phyloP scores from a whole-genome alignment of 37 sponge, comb jelly and placozoan species.

The Bolinopsis microptera region DNA sequence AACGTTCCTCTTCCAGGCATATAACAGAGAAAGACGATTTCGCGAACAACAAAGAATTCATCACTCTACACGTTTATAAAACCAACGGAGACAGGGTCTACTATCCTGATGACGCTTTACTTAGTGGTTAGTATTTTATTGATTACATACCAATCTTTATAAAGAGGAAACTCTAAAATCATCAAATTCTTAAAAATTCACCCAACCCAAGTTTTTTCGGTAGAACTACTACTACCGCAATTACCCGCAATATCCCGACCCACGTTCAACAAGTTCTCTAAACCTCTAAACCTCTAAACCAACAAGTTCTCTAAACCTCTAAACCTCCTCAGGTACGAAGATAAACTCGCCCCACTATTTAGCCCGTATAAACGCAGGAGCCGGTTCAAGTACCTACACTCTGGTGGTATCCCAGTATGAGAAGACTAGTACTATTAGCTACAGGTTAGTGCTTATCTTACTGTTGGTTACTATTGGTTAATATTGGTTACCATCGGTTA shows the following conservation, averaged over 20 bases:
- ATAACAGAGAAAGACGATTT: conserved; percentile 94
- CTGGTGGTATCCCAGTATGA: conserved; percentile 93
- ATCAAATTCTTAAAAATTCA: too few relatives aligned
- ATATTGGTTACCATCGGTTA: too few relatives aligned
- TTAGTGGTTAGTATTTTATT: background rate
- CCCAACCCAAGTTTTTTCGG: too few relatives aligned
- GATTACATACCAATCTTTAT: too few relatives aligned
- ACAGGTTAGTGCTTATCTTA: conserved; percentile 68
- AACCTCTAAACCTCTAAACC: too few relatives aligned
- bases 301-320: too few relatives aligned
- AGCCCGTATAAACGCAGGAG: conserved; percentile 77
- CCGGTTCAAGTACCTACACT: conserved; percentile 78
- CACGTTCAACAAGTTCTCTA: too few relatives aligned
- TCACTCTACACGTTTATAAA: conserved; percentile 84
- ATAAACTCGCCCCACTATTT: conserved; percentile 97
- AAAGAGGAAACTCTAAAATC: too few relatives aligned
- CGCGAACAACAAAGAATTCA: conserved; percentile 97
- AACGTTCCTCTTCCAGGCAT: too few relatives aligned
- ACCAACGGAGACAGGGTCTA: conserved; percentile 78
- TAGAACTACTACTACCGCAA: too few relatives aligned
- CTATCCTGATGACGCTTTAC: conserved; percentile 67
- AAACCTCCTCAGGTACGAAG: conserved; percentile 78
- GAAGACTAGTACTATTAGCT: conserved; percentile 80
- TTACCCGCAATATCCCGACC: too few relatives aligned
- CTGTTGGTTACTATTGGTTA: too few relatives aligned